Evolutionary conservation across 2,888 invertebrate genomes (phyloP), one percentile per base, ranked within the genome.

Genomic region (Myathropa florea): DNA sequence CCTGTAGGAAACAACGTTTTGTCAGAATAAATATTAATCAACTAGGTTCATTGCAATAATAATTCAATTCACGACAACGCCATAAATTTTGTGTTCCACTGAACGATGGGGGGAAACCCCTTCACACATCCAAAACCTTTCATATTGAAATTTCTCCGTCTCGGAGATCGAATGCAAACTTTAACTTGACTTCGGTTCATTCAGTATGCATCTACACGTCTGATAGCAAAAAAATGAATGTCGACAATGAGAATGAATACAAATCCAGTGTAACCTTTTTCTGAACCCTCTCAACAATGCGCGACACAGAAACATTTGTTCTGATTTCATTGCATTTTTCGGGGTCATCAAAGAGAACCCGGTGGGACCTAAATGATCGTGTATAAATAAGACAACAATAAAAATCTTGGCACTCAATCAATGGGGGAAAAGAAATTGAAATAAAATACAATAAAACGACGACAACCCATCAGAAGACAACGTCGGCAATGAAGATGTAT

Each of bases 361-460:
- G 14, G 18, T 21, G 39, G 55, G 63, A 60, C 46, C 6, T 24
- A 65, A 71, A 46, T 18, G 46, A 18, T 18, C 39, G 39, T 26
- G 65, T 84, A 70, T 79, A 80, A 84, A 80, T 81, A 67, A 81
- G 65, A 81, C 65, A 80, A 81, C 65, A 80, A 79, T 83, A 79
- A 80, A 84, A 68, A 4, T 60, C 23, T 81, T 85, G 85, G 85
- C 85, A 81, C 72, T 72, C 63, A 72, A 18, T 73, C 85, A 83
- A 70, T 28, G 12, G 30, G 63, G 3, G 59, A 24, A 14, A 9
- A 14, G 59, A 23, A 18, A 14, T 24, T 24, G 14, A 60, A n/a
- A n/a, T n/a, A n/a, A n/a, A n/a, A 53, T 12, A 53, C 33, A 71
- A 60, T 18, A 53, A 10, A 23, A 46, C 53, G 14, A 23, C 33